phyloP scores from a whole-genome alignment of 2,797 vertebrate genomes.

The Falco columbarius region DNA sequence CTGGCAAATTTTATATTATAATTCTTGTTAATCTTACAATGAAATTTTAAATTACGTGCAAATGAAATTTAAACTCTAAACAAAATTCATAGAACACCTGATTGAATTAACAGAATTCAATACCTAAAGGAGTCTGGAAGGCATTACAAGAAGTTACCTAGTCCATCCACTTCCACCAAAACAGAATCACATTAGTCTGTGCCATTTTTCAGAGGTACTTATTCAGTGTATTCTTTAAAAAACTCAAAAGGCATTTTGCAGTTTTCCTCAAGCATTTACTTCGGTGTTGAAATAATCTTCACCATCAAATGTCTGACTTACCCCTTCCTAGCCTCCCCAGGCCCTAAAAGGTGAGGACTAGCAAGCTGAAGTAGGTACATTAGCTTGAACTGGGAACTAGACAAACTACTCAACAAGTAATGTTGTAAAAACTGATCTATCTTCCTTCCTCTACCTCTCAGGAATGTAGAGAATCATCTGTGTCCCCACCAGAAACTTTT shows the following conservation, averaged over 20 bases:
- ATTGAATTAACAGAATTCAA: neutral
- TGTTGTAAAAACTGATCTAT: neutral
- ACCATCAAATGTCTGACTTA: neutral
- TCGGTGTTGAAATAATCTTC: neutral
- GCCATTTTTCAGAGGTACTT: neutral
- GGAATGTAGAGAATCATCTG: neutral
- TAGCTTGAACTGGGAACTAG: neutral
- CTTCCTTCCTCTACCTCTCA: neutral
- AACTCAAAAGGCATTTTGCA: neutral
- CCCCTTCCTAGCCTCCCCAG: neutral
- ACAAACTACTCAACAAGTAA: neutral
- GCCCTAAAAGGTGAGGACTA: neutral
- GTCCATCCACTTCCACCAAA: neutral
- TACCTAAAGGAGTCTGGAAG: neutral
- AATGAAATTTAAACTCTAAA: neutral
- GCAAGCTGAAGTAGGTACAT: neutral
- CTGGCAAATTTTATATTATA: neutral
- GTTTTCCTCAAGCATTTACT: neutral
- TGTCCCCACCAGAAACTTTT: neutral
- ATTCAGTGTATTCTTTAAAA: neutral
- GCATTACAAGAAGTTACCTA: neutral
- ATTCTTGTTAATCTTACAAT: neutral
- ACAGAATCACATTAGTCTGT: neutral
- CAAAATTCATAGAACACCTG: neutral
- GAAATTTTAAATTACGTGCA: neutral